Percentiles rank a stretch among this genome's conserved stretches.
phyloP scores from a whole-genome alignment of 2,888 invertebrate species.

The Drymonia ruficornis region DNA sequence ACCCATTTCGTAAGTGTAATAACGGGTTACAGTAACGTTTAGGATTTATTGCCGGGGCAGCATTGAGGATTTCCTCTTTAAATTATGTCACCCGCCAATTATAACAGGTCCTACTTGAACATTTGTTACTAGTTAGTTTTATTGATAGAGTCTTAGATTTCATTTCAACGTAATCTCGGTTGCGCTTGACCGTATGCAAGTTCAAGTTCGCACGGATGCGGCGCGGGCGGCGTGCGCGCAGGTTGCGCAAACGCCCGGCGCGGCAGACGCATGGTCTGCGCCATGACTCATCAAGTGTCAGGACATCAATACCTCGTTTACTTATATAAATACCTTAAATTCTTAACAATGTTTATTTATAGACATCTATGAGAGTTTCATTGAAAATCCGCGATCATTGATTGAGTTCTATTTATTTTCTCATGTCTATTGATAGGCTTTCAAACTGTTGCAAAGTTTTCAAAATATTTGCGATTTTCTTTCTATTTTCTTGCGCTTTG shows the following conservation, averaged over 20 bases:
- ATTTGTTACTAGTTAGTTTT: background rate
- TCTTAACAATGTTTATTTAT: slow-evolving; percentile 66
- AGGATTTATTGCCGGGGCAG: slow-evolving; percentile 31
- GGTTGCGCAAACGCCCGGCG: slow-evolving; percentile 58
- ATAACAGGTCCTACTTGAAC: slow-evolving; percentile 2
- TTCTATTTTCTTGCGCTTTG: background rate
- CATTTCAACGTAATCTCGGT: slow-evolving; percentile 26
- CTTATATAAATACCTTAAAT: slow-evolving; percentile 64
- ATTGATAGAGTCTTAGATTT: background rate
- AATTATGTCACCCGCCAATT: slow-evolving; percentile 28
- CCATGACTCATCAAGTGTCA: slow-evolving; percentile 74
- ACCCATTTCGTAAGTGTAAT: slow-evolving; percentile 33
- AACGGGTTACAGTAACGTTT: slow-evolving; percentile 26
- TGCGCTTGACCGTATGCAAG: slow-evolving; percentile 70
- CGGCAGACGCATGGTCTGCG: slow-evolving; percentile 52
- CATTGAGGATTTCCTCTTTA: slow-evolving; percentile 37
- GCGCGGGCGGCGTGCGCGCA: slow-evolving; percentile 39
- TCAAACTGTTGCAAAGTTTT: slow-evolving; percentile 17
- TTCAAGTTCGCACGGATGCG: slow-evolving; percentile 69
- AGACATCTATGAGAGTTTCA: slow-evolving; percentile 50
- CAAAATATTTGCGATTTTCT: no score
- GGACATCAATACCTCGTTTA: slow-evolving; percentile 68
- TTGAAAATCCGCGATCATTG: slow-evolving; percentile 55
- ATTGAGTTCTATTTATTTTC: slow-evolving; percentile 55
- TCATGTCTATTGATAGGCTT: slow-evolving; percentile 41